A percentile compares a stretch with the other conserved stretches of the same genome.
Conservation (phyloP, 2,113 vertebrate species). For the Drymodes brunneopygia region DNA sequence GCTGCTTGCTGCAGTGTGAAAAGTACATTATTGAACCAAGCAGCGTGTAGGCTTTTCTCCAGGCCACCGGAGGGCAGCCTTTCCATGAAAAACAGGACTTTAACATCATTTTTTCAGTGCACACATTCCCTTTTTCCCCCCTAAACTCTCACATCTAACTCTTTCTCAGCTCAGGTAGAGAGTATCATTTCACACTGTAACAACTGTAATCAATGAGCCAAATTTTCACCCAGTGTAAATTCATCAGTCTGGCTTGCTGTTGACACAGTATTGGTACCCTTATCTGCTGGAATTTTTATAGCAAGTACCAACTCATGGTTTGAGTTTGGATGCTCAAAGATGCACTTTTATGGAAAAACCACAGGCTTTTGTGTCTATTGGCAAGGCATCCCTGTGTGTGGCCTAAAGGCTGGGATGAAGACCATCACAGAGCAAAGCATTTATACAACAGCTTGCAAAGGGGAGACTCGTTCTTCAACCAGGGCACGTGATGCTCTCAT, state of each 20-base stretch:
- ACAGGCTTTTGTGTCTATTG: neutral
- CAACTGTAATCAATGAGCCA: neutral
- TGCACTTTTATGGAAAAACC: neutral
- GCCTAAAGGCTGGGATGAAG: neutral
- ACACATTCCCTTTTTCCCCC: fast-evolving
- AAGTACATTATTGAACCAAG: fast-evolving
- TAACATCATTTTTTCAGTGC: fast-evolving
- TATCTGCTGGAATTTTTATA: neutral
- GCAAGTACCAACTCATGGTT: neutral
- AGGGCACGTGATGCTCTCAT: fast-evolving
- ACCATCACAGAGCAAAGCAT: neutral
- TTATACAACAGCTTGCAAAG: neutral
- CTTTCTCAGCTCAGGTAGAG: neutral
- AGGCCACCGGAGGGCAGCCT: constrained; percentile 48
- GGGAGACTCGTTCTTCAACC: neutral
- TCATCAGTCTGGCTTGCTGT: neutral
- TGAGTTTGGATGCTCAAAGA: neutral
- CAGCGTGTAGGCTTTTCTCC: neutral
- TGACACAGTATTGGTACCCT: neutral
- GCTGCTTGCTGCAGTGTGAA: neutral
- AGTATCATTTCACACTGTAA: neutral
- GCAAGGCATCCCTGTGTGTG: neutral
- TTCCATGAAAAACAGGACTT: neutral
- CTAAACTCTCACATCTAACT: neutral
- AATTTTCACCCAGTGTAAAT: neutral